phyloP scores from a whole-genome alignment of 2,113 vertebrate species.

The Okapia johnstoni region DNA sequence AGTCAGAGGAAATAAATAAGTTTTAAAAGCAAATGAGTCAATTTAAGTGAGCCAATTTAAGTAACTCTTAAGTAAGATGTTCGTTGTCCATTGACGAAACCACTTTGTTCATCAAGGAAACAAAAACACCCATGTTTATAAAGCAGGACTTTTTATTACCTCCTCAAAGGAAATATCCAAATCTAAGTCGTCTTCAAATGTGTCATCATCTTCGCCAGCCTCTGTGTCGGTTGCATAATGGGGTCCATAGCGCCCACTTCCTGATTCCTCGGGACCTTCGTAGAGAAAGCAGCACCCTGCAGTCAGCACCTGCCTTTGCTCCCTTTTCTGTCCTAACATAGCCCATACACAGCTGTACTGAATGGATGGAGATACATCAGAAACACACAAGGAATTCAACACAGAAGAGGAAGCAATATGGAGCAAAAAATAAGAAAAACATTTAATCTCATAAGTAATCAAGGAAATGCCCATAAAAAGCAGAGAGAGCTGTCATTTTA shows the following conservation, averaged over 20 bases:
- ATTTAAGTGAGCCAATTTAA: not conserved
- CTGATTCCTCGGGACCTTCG: constrained; percentile 85
- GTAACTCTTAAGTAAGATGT: not conserved
- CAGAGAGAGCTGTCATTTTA: not conserved
- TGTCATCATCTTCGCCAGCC: constrained; percentile 83
- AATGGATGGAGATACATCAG: not conserved
- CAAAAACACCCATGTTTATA: not conserved
- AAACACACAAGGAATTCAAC: not conserved
- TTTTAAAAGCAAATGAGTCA: not conserved
- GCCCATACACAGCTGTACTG: not conserved
- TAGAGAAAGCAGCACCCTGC: constrained; percentile 27
- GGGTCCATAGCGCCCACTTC: constrained; percentile 86
- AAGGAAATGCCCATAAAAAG: not conserved
- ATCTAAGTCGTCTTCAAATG: constrained; percentile 90
- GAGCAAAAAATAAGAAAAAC: not conserved
- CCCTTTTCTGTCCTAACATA: not conserved
- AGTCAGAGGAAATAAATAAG: not conserved
- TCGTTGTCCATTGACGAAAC: not conserved
- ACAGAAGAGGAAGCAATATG: not conserved
- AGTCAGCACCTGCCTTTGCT: not conserved
- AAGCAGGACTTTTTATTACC: constrained; percentile 77
- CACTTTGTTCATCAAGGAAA: not conserved
- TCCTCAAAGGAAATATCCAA: constrained; percentile 93
- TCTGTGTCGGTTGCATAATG: constrained; percentile 81
- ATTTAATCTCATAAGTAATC: not conserved